Conservation (phyloP, 2,888 invertebrate genomes). For the Drosophila tripunctata region DNA sequence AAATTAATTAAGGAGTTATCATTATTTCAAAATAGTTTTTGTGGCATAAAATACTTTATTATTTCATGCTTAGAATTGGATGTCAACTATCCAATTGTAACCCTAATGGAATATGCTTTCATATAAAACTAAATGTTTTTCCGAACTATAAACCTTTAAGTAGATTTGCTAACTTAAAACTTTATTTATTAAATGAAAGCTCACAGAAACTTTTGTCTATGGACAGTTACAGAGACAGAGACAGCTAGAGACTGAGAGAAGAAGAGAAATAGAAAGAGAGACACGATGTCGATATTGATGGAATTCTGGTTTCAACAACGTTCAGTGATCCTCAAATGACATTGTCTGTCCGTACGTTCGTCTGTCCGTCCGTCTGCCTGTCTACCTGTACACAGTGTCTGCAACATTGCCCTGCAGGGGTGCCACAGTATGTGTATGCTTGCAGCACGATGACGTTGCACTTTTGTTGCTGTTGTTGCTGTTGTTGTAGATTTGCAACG, state of each 20-base stretch:
- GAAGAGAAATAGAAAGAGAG: background rate
- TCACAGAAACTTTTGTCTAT: conserved; percentile 24
- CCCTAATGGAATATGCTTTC: no score
- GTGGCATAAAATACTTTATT: no score
- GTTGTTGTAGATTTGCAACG: conserved; percentile 41
- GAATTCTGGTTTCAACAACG: conserved; percentile 60
- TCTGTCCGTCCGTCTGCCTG: background rate
- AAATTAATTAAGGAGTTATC: no score
- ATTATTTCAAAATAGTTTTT: no score
- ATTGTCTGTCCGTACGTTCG: conserved; percentile 12
- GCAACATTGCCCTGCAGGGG: conserved; percentile 16
- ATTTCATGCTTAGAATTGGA: no score
- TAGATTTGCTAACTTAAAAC: no score
- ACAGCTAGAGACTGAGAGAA: background rate
- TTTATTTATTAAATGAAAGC: no score
- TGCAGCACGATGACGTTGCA: conserved; percentile 65
- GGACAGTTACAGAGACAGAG: conserved; percentile 8
- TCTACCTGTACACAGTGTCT: no score
- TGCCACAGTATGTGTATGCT: conserved; percentile 20
- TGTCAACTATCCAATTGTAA: no score
- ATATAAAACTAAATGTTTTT: no score
- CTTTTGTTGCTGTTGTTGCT: conserved; percentile 28
- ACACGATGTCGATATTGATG: conserved; percentile 27
- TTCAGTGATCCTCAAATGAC: conserved; percentile 51
- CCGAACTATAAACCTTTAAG: no score